Percentiles rank a stretch among this genome's conserved stretches.
Evolutionary conservation across 2,888 invertebrate genomes (phyloP).

Genomic region (Chymomyza caudatula): DNA sequence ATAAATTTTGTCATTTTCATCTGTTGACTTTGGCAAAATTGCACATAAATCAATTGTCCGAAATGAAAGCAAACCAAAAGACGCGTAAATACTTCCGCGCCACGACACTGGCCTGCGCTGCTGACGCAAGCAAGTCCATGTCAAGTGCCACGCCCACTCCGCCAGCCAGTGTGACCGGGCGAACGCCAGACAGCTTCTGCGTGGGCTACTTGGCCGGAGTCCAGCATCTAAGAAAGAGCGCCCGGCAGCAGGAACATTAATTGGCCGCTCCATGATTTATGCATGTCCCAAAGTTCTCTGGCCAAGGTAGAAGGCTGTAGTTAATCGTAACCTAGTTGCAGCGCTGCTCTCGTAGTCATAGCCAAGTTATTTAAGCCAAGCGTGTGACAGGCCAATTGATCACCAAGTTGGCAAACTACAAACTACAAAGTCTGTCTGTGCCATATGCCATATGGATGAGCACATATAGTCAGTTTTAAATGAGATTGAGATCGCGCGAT

Average conservation of each 20-base stretch:
- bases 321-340: background rate
- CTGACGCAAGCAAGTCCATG: constrained; percentile 42
- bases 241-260: background rate
- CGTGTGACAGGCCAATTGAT: background rate
- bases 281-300: background rate
- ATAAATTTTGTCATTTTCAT: constrained; percentile 57
- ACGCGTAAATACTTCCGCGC: constrained; percentile 43
- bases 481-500: background rate
- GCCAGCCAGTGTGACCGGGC: background rate
- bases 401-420: background rate
- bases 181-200: background rate
- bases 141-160: background rate
- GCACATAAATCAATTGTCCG: constrained; percentile 57
- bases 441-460: background rate
- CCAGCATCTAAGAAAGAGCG: background rate
- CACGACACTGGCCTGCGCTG: constrained; percentile 16
- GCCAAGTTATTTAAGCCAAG: background rate
- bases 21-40: constrained; percentile 64
- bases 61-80: background rate
- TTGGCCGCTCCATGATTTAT: background rate
- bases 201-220: background rate
- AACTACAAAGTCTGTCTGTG: background rate
- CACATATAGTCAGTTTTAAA: background rate
- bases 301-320: background rate
- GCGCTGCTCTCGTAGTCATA: background rate